phyloP scores from a whole-genome alignment of 1,140 invertebrate species.

The Drosophila ficusphila region DNA sequence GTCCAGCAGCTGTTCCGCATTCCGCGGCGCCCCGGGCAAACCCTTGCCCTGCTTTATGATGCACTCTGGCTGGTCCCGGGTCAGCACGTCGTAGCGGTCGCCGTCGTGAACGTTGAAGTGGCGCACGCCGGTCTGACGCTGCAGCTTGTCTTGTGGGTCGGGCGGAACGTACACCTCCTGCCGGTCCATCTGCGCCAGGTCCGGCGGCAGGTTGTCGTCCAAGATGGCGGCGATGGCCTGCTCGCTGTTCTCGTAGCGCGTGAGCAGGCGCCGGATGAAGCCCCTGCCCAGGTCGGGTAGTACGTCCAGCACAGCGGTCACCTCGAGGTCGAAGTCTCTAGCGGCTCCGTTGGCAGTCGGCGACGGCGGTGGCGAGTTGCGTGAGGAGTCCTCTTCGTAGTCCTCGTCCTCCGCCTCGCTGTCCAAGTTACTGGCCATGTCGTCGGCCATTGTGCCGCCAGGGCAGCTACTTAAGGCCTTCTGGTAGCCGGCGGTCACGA shows the following conservation, averaged over 20 bases:
- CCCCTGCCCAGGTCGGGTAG: slow-evolving; percentile 91
- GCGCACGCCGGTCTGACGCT: slow-evolving; percentile 85
- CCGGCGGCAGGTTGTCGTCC: slow-evolving; percentile 88
- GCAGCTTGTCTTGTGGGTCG: slow-evolving; percentile 85
- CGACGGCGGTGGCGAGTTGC: slow-evolving; percentile 8
- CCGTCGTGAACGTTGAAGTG: slow-evolving; percentile 90
- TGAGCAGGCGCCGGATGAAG: slow-evolving; percentile 89
- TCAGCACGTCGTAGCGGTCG: slow-evolving; percentile 91
- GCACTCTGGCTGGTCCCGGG: slow-evolving; percentile 85
- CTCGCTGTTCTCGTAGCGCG: slow-evolving; percentile 89
- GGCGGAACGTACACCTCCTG: slow-evolving; percentile 85
- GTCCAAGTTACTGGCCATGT: slow-evolving; percentile 22
- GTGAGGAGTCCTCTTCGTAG: neutral
- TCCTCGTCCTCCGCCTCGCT: slow-evolving; percentile 28
- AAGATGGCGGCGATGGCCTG: slow-evolving; percentile 92
- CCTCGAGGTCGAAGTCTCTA: slow-evolving; percentile 76
- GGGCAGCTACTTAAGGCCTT: slow-evolving; percentile 48
- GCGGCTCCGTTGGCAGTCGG: slow-evolving; percentile 10
- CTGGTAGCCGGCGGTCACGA: slow-evolving; percentile 78
- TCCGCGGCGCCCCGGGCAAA: slow-evolving; percentile 85
- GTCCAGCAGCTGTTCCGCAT: slow-evolving; percentile 88
- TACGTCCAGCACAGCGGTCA: slow-evolving; percentile 86
- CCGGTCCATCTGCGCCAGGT: slow-evolving; percentile 85
- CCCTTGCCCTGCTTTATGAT: slow-evolving; percentile 82
- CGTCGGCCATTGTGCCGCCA: slow-evolving; percentile 53